Evolutionary conservation across 2,888 invertebrate genomes (phyloP).

Genomic region (Callimorpha dominula): DNA sequence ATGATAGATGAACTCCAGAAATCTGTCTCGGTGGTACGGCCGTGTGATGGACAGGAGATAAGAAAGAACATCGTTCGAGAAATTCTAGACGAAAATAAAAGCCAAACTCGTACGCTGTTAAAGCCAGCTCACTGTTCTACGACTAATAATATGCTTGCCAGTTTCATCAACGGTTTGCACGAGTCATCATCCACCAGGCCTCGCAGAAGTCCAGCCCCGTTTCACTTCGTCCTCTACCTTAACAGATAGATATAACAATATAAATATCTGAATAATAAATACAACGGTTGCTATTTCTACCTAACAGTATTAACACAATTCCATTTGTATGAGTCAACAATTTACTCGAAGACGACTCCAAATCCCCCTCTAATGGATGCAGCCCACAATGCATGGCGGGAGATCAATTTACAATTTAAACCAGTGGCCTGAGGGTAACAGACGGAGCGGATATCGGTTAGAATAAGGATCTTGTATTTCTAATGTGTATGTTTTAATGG

Average conservation of each 20-base stretch:
- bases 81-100: too few relatives aligned
- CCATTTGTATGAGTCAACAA: constrained; percentile 10
- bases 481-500: constrained; percentile 8
- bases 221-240: too few relatives aligned
- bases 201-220: too few relatives aligned
- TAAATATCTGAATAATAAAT: not conserved
- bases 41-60: too few relatives aligned
- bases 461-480: constrained; percentile 8
- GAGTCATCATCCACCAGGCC: too few relatives aligned
- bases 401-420: constrained; percentile 53
- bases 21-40: too few relatives aligned
- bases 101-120: too few relatives aligned
- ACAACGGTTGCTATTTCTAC: not conserved
- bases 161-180: too few relatives aligned
- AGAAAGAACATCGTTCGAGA: too few relatives aligned
- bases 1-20: too few relatives aligned
- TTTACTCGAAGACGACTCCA: constrained; percentile 1
- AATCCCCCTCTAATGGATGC: constrained; percentile 27
- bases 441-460: constrained; percentile 32
- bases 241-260: not conserved
- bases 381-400: constrained; percentile 43
- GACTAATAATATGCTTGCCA: too few relatives aligned
- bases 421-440: constrained; percentile 40
- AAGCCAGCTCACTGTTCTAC: too few relatives aligned
- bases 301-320: constrained; percentile 7